Conservation (phyloP, 2,113 vertebrate species). For the Burhinus oedicnemus region DNA sequence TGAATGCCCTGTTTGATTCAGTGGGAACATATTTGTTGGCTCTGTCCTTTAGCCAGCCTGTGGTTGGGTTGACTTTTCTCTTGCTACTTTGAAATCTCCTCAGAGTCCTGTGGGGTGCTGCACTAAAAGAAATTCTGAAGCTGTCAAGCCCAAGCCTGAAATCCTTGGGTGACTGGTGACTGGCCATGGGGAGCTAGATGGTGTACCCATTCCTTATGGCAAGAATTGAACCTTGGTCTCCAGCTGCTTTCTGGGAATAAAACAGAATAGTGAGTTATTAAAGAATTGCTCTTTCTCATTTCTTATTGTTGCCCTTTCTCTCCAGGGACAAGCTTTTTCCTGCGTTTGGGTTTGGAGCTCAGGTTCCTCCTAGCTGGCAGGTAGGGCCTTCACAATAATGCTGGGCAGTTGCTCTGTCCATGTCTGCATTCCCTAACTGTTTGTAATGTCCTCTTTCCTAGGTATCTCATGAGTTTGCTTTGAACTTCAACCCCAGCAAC, state of each 20-base stretch:
- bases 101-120: background rate
- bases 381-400: conserved; percentile 46
- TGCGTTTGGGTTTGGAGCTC: conserved; percentile 93
- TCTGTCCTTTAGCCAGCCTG: background rate
- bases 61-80: background rate
- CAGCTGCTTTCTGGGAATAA: background rate
- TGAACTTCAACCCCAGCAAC: conserved; percentile 90
- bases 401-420: background rate
- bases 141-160: background rate
- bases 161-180: background rate
- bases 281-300: background rate
- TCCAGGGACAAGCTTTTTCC: conserved; percentile 91
- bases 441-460: conserved; percentile 56
- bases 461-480: conserved; percentile 92
- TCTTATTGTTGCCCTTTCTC: background rate
- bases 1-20: background rate
- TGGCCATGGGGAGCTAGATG: background rate
- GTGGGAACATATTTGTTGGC: background rate
- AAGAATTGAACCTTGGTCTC: background rate
- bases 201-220: background rate
- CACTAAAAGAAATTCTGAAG: background rate
- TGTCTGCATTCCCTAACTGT: background rate
- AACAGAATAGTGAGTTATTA: background rate
- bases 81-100: background rate
- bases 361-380: conserved; percentile 89